Conservation (phyloP, 2,113 vertebrate genomes). For the Tychaedon coryphoeus region DNA sequence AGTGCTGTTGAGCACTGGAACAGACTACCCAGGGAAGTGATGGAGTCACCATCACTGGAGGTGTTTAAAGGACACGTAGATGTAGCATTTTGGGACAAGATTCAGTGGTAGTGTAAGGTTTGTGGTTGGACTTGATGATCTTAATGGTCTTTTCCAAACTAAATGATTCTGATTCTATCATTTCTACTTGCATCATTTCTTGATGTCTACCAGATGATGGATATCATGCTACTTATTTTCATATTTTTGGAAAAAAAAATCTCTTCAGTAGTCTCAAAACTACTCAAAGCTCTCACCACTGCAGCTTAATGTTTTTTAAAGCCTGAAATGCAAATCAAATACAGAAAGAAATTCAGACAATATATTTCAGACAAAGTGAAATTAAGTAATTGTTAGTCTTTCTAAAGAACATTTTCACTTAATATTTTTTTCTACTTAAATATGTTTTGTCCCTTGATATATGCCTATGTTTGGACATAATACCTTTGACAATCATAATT, state of each 20-base stretch:
- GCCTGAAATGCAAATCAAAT: not conserved
- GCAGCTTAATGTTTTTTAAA: not conserved
- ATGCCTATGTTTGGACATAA: not conserved
- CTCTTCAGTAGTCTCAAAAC: not conserved
- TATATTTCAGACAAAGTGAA: not conserved
- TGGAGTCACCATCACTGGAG: not conserved
- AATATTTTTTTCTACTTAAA: not conserved
- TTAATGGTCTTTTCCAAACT: not conserved
- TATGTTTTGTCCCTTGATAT: not conserved
- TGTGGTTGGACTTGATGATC: not conserved
- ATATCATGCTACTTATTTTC: not conserved
- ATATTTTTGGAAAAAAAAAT: not conserved
- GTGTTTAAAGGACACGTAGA: not conserved
- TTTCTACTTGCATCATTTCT: not conserved
- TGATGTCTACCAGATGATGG: not conserved
- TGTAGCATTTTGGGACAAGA: not conserved
- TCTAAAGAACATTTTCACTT: not conserved
- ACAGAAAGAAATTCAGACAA: not conserved
- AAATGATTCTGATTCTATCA: not conserved
- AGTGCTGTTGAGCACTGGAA: not conserved
- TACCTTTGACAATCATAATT: not conserved
- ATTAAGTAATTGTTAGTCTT: not conserved
- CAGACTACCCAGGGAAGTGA: not conserved
- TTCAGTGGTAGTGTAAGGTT: not conserved
- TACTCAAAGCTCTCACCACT: not conserved